Base-by-base conservation (phyloP, 2,797 vertebrate species). In the Chaetodon trifasciatus region DNA sequence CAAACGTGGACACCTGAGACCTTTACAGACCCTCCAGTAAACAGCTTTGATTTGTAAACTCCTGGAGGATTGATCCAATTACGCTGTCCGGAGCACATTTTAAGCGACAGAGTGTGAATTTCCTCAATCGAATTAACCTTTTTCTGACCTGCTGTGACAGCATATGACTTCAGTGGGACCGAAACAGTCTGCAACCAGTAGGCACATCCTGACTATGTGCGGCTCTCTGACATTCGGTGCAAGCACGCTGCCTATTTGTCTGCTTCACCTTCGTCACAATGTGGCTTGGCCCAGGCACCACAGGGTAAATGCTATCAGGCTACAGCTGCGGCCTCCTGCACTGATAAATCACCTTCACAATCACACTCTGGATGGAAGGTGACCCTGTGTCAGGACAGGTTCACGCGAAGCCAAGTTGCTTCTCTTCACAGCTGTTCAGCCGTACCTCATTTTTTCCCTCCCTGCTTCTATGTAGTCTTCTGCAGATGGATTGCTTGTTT, bases 401-500 rank as follows among this genome's bases (percentile, higher is more conserved):
- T 76, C 44, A 56, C 70, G 55, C 24, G 23, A 63, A 70, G 61
- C 44, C 56, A 70, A 60, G 55, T 65, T 7, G 24, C 42, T 74
- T 50, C 57, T 64, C 53, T 50, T 61, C 64, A 55, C 76, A 85
- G 70, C 70, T 83, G 72, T 68, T 69, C 52, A 40, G 40, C 21
- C 23, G 0, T 37, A 32, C 40, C n/a, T 46, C 3, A 8, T 28
- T 39, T 49, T 60, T 53, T 44, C 1, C 12, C 0, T n/a, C 4
- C 19, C 55, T 62, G 68, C 44, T 57, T 78, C 61, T 35, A 9
- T 53, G n/a, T 39, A 44, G 64, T 56, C 53, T 23, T 58, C 60
- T 58, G 40, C 70, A 74, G 78, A 82, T 83, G 64, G 56, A 77
- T 67, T 70, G 46, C 74, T 85, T 90, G 79, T 87, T 87, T 91